phyloP scores from a whole-genome alignment of 2,888 invertebrate genomes.

The Lycophotia porphyrea region DNA sequence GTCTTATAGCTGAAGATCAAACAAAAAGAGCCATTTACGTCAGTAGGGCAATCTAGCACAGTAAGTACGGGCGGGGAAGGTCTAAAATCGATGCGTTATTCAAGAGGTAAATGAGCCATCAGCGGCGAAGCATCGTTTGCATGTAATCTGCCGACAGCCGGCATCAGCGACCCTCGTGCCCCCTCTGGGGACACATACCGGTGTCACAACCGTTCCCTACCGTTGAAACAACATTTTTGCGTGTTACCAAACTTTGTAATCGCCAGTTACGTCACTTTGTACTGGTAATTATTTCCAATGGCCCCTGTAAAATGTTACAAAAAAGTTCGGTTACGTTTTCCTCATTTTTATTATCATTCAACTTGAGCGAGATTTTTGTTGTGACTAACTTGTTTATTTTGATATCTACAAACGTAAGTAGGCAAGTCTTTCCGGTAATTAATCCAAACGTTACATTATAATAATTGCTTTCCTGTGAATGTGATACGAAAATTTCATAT shows the following conservation, averaged over 20 bases:
- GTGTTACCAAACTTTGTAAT: conserved; percentile 53
- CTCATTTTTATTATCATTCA: conserved; percentile 14
- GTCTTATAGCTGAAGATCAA: conserved; percentile 12
- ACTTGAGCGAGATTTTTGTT: conserved; percentile 2
- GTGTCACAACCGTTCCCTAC: conserved; percentile 67
- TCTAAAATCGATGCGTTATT: conserved; percentile 86
- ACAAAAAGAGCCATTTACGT: conserved; percentile 61
- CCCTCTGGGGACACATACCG: conserved; percentile 74
- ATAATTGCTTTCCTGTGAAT: conserved; percentile 20
- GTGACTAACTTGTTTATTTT: conserved; percentile 7
- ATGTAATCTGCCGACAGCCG: conserved; percentile 82
- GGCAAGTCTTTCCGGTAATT: neutral
- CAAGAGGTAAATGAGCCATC: conserved; percentile 89
- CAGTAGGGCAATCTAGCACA: conserved; percentile 50
- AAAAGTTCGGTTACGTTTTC: conserved; percentile 12
- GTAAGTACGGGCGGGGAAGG: conserved; percentile 69
- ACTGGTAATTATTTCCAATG: conserved; percentile 42
- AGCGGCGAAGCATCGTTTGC: conserved; percentile 85
- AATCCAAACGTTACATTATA: conserved; percentile 11
- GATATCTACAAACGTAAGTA: neutral
- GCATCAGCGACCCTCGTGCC: conserved; percentile 78
- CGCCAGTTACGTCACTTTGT: conserved; percentile 22
- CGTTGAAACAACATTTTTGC: conserved; percentile 65
- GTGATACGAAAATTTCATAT: conserved; percentile 3
- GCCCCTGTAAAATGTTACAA: conserved; percentile 13